phyloP scores from a whole-genome alignment of 2,888 invertebrate species.

The Agriopis leucophaearia region DNA sequence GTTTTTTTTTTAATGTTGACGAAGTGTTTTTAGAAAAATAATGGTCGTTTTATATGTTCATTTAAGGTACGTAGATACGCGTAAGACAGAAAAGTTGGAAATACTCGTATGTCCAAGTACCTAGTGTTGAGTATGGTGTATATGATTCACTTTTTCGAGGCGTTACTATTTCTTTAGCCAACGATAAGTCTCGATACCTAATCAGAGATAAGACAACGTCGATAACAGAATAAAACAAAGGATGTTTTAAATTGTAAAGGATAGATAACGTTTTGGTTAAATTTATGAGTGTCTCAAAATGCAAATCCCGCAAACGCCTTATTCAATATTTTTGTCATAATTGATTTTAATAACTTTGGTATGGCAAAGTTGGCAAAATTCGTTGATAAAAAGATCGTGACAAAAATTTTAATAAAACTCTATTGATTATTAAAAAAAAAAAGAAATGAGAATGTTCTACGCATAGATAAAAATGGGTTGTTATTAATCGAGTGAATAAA shows the following conservation, averaged over 20 bases:
- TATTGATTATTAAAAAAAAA: too few relatives aligned
- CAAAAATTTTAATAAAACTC: too few relatives aligned
- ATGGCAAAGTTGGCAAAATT: too few relatives aligned
- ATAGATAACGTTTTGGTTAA: neutral
- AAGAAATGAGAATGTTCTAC: too few relatives aligned
- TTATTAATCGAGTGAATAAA: too few relatives aligned
- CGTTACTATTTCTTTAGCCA: slow-evolving; percentile 72
- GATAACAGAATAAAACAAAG: slow-evolving; percentile 69
- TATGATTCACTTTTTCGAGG: slow-evolving; percentile 63
- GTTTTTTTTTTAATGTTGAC: too few relatives aligned
- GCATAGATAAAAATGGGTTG: too few relatives aligned
- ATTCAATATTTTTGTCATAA: too few relatives aligned
- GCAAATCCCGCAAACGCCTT: neutral
- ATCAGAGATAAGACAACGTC: slow-evolving; percentile 78
- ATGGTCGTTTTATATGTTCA: neutral
- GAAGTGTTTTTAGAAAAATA: neutral
- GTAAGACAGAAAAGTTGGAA: neutral
- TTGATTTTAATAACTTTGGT: too few relatives aligned
- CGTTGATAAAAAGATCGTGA: too few relatives aligned
- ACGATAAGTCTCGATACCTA: slow-evolving; percentile 80
- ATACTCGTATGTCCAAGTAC: neutral
- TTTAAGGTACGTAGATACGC: neutral
- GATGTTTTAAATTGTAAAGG: slow-evolving; percentile 49
- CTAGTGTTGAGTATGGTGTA: slow-evolving; percentile 20
- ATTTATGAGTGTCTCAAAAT: neutral